These are phyloP conservation scores for Pristionchus exspectatus DNA, from an alignment of 2,888 invertebrate genomes.

Conservation along the genomic window DNA sequence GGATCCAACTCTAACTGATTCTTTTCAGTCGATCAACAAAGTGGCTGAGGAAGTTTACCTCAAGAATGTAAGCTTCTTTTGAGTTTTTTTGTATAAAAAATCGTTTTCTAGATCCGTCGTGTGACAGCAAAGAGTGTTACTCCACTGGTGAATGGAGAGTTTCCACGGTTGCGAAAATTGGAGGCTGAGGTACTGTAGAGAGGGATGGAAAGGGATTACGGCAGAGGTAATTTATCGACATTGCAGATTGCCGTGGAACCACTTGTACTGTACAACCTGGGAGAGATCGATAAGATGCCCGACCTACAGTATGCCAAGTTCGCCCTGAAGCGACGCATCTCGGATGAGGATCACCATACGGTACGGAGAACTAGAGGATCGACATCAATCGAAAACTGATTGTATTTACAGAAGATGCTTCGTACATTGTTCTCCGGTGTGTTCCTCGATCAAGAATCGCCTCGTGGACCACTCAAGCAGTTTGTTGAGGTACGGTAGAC, in stretches of 20 bases:
- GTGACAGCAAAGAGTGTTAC: not conserved
- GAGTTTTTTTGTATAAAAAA: not conserved
- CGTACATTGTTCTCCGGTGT: constrained; percentile 26
- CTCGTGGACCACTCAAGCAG: constrained; percentile 11
- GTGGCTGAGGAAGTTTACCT: constrained; percentile 28
- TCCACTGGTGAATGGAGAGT: constrained; percentile 22
- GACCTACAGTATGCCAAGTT: constrained; percentile 43
- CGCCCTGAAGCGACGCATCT: constrained; percentile 14
- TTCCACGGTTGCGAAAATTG: not conserved
- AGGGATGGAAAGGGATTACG: not conserved
- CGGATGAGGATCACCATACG: constrained; percentile 21
- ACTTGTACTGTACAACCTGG: constrained; percentile 17
- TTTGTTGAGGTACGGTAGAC: constrained; percentile 48
- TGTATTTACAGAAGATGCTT: not conserved
- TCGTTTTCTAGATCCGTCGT: not conserved
- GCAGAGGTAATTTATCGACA: not conserved
- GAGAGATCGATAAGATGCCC: not conserved
- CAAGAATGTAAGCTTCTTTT: not conserved
- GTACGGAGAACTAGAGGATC: not conserved
- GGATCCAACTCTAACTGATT: not conserved
- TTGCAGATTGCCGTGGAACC: constrained; percentile 39
- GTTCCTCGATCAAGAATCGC: constrained; percentile 31
- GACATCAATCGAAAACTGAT: not conserved
- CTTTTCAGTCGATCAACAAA: constrained; percentile 1
- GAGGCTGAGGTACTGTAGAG: constrained; percentile 23